phyloP scores from a whole-genome alignment of 1,140 invertebrate species.

The Diorhabda sublineata region DNA sequence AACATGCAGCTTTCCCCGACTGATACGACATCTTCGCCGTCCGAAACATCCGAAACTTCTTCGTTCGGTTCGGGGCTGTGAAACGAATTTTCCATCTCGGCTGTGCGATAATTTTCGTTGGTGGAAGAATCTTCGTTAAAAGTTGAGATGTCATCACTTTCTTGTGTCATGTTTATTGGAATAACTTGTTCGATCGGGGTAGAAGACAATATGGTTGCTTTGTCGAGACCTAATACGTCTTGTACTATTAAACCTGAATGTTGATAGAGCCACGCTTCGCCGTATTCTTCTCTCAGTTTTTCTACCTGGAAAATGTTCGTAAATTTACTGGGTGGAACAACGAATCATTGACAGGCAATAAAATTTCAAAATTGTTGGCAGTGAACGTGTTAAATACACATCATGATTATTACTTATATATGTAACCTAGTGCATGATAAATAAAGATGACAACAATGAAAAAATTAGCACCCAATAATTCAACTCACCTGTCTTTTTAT shows the following conservation, averaged over 20 bases:
- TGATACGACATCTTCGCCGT: conserved; percentile 26
- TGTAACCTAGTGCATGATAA: no score
- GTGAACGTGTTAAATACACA: no score
- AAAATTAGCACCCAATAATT: background rate
- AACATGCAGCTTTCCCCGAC: conserved; percentile 46
- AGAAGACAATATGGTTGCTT: conserved; percentile 24
- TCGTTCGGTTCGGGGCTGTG: conserved; percentile 7
- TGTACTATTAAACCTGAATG: conserved; percentile 53
- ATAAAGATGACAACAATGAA: no score
- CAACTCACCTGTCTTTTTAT: conserved; percentile 50
- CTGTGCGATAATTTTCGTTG: conserved; percentile 18
- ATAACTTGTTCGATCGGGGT: conserved; percentile 29
- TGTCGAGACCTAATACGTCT: conserved; percentile 53
- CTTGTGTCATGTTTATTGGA: conserved; percentile 6
- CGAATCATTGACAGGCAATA: no score
- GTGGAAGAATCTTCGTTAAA: background rate
- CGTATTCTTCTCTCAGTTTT: conserved; percentile 54
- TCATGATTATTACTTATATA: no score
- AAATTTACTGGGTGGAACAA: no score
- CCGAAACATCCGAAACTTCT: conserved; percentile 23
- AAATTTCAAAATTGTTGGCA: no score
- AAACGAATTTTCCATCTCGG: conserved; percentile 19
- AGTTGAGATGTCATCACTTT: background rate
- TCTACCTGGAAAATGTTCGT: conserved; percentile 51
- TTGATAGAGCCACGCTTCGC: conserved; percentile 57